Conservation (phyloP, 2,888 invertebrate species). For the Xestia xanthographa region DNA sequence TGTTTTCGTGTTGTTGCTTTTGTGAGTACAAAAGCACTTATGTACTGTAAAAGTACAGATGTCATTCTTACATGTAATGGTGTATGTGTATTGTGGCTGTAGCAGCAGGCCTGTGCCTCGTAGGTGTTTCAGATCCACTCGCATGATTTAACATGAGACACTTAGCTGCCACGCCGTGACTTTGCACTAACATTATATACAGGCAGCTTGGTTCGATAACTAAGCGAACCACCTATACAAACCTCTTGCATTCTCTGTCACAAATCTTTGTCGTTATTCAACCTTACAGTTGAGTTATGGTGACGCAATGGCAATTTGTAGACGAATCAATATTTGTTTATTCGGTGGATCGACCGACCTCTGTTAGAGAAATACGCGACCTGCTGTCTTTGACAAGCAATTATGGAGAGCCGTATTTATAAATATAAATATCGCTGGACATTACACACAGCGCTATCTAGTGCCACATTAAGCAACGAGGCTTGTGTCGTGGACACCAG, state of each 20-base stretch:
- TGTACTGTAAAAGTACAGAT: no score
- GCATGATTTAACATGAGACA: constrained; percentile 6
- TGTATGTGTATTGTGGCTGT: not conserved
- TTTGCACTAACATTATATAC: not conserved
- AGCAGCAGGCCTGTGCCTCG: not conserved
- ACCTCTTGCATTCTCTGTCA: not conserved
- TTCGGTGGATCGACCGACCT: not conserved
- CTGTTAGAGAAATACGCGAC: not conserved
- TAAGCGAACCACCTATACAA: not conserved
- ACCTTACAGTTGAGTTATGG: not conserved
- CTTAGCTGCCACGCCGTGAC: not conserved
- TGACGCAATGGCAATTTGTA: constrained; percentile 42
- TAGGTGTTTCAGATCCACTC: not conserved
- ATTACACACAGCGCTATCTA: no score
- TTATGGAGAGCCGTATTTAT: no score
- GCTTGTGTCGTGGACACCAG: no score
- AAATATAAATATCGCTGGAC: no score
- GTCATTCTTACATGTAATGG: no score
- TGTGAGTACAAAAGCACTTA: not conserved
- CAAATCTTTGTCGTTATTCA: not conserved
- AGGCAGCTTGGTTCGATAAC: not conserved
- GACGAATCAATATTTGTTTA: constrained; percentile 34
- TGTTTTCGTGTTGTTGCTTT: not conserved
- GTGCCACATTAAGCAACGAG: no score
- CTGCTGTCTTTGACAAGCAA: not conserved